Percentiles rank a stretch among this genome's conserved stretches.
Evolutionary conservation across 2,888 invertebrate genomes (phyloP).

Genomic region (Silvanus unidentatus): DNA sequence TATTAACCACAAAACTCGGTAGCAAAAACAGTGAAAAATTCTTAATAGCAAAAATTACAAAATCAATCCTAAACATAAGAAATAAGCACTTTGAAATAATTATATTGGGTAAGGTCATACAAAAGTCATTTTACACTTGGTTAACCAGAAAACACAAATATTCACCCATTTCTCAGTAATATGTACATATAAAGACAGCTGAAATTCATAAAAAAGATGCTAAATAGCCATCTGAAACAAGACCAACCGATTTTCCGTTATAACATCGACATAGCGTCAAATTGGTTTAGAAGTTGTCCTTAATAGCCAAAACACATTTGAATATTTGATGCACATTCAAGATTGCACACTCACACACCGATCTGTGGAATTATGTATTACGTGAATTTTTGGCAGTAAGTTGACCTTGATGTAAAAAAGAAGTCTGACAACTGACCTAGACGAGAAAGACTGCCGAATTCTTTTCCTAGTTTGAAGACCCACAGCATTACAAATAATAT

Average conservation of each 20-base stretch:
- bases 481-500: too few species aligned
- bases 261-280: too few species aligned
- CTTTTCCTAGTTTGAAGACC: slow-evolving; percentile 5
- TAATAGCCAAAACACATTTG: too few species aligned
- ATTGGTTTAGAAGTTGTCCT: too few species aligned
- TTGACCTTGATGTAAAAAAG: slow-evolving; percentile 17
- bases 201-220: too few species aligned
- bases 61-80: not conserved
- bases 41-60: not conserved
- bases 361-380: too few species aligned
- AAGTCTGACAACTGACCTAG: slow-evolving; percentile 31
- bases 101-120: slow-evolving; percentile 35
- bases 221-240: too few species aligned
- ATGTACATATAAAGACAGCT: too few species aligned
- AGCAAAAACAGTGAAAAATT: slow-evolving; percentile 5
- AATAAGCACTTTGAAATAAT: slow-evolving; percentile 2
- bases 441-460: slow-evolving; percentile 19
- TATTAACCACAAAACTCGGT: slow-evolving; percentile 18
- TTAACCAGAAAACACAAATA: slow-evolving; percentile 9
- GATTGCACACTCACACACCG: too few species aligned
- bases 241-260: too few species aligned
- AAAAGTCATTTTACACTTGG: slow-evolving; percentile 35
- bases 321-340: too few species aligned
- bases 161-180: too few species aligned
- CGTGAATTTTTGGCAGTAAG: slow-evolving; percentile 3